Evolutionary conservation across 2,113 vertebrate species (phyloP), one percentile per base, ranked within the genome.

Genomic region (Spea multiplicata): DNA sequence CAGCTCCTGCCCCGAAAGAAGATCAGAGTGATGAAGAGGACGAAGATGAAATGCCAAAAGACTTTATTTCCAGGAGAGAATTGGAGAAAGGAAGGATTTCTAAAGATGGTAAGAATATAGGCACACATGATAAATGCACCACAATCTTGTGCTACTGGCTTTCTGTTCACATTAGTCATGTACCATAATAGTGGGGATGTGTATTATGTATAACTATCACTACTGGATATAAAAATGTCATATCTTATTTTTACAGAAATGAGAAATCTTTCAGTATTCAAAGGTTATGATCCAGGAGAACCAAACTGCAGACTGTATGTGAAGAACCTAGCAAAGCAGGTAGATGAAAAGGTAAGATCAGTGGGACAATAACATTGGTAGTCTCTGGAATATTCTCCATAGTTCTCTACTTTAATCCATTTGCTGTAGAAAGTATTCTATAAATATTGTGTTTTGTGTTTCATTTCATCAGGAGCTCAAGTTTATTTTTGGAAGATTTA

Each of bases 291-390:
- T 66, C 88, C 96, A 0, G 97, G 97, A 48, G 97, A 99, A 86
- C 95, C 96, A 12, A 99, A 97, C 47, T 98, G 97, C 90, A 93
- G 96, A 81, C 94, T 99, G 83, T 99, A 99, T 75, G 95, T 98
- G 87, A 99, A 99, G 90, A 98, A 98, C 89, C 93, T 99, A 74
- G 92, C 96, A 71, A 99, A 95, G 85, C 96, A 96, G 87, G 95
- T 95, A 85, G 94, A 96, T 75, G 96, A 99, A 90, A 98, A 97
- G 88, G 97, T 97, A 88, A 69, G 87, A 79, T 72, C 73, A 30
- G 52, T 66, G 69, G 14, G 4, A 44, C 14, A n/a, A 13, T 59
- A 9, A 59, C 1, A 30, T 30, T 30, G 30, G 30, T 30, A 30
- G 30, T 30, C 30, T 30, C 30, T 30, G 30, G 30, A 30, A 30